These are phyloP conservation scores for Clamator glandarius DNA, from an alignment of 2,797 vertebrate species.

Conservation along the genomic window DNA sequence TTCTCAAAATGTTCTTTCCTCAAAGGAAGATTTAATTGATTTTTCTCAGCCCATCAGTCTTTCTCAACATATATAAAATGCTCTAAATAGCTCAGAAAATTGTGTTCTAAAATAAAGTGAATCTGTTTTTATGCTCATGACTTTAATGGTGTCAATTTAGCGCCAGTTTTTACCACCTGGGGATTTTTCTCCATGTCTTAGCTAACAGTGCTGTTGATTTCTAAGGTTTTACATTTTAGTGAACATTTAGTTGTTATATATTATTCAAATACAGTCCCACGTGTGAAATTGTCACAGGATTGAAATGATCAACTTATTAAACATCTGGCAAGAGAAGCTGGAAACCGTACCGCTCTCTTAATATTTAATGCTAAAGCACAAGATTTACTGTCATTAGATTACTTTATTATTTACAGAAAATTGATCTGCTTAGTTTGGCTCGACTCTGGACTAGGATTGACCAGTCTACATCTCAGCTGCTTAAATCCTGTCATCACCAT, in stretches of 20 bases:
- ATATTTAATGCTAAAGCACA: background rate
- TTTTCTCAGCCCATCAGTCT: slow-evolving; percentile 31
- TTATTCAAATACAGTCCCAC: background rate
- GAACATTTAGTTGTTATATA: background rate
- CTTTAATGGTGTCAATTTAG: slow-evolving; percentile 25
- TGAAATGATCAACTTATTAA: slow-evolving; percentile 13
- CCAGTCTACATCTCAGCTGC: background rate
- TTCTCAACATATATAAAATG: slow-evolving; percentile 19
- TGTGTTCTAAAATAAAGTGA: slow-evolving; percentile 6
- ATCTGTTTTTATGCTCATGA: background rate
- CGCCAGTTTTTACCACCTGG: background rate
- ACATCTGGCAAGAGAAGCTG: background rate
- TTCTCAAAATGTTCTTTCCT: slow-evolving; percentile 15
- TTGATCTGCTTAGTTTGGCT: background rate
- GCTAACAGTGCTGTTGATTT: background rate
- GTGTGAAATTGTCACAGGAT: background rate
- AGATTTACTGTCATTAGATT: background rate
- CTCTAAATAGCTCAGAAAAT: slow-evolving; percentile 16
- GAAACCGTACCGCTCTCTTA: background rate
- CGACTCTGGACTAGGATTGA: background rate
- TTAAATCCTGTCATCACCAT: background rate
- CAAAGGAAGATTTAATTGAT: slow-evolving; percentile 43
- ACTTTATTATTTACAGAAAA: background rate
- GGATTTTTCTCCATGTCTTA: slow-evolving; percentile 12
- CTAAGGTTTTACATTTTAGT: background rate